Evolutionary conservation across 2,113 vertebrate genomes (phyloP).

Genomic region (Boleophthalmus pectinirostris): DNA sequence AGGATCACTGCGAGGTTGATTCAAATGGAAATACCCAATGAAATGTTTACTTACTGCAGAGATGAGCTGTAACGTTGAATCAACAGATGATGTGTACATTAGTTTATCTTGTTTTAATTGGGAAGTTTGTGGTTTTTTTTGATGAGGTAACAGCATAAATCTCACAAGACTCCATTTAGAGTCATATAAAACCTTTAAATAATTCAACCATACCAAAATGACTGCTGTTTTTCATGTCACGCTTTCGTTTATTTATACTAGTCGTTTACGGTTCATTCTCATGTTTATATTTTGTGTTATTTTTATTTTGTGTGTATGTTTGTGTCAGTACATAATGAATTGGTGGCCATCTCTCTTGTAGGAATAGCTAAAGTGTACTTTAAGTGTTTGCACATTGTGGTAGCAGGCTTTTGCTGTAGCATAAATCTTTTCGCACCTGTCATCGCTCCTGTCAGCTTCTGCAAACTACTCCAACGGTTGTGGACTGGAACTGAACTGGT

Average conservation of each 20-base stretch:
- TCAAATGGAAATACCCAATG: slow-evolving; percentile 31
- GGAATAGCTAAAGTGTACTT: too few relatives aligned
- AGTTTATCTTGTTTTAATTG: not conserved
- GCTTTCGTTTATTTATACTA: too few relatives aligned
- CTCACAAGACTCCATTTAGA: too few relatives aligned
- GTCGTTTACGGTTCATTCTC: too few relatives aligned
- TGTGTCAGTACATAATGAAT: too few relatives aligned
- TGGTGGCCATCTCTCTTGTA: too few relatives aligned
- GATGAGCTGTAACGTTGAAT: not conserved
- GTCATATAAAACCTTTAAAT: too few relatives aligned
- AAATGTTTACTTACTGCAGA: slow-evolving; percentile 40
- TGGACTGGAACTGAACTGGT: not conserved
- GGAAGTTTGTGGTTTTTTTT: not conserved
- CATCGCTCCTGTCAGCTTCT: not conserved
- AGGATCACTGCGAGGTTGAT: slow-evolving; percentile 42
- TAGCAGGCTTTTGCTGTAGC: not conserved
- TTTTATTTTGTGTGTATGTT: too few relatives aligned
- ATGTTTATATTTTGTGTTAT: too few relatives aligned
- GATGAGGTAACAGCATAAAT: too few relatives aligned
- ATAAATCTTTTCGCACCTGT: not conserved
- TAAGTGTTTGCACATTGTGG: not conserved
- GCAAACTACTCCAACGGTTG: not conserved
- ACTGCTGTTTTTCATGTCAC: too few relatives aligned
- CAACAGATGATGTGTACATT: not conserved
- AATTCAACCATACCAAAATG: too few relatives aligned